A percentile compares a stretch with the other conserved stretches of the same genome.
These are phyloP conservation scores for Listronotus bonariensis DNA, from an alignment of 1,140 invertebrate genomes.

Conservation along the genomic window DNA sequence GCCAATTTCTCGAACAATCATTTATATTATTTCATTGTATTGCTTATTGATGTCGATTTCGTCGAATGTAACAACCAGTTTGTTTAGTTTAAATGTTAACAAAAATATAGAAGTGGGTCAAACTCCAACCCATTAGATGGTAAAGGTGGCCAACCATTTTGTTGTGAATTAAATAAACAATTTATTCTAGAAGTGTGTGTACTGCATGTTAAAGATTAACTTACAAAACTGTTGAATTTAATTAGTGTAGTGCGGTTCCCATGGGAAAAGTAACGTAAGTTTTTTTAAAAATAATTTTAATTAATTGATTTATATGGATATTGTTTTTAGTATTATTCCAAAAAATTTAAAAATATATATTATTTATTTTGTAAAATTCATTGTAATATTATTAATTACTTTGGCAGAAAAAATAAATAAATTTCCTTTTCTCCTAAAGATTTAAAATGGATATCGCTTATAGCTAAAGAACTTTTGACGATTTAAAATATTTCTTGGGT, in stretches of 20 bases:
- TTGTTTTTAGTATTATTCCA: too few species aligned
- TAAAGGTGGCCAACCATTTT: slow-evolving; percentile 16
- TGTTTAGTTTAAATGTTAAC: slow-evolving; percentile 21
- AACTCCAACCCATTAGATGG: slow-evolving; percentile 19
- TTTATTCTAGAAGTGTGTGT: slow-evolving; percentile 23
- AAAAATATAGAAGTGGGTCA: slow-evolving; percentile 36
- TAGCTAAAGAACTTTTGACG: too few species aligned
- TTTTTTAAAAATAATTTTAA: neutral
- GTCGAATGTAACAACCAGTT: slow-evolving; percentile 18
- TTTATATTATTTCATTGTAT: slow-evolving; percentile 16
- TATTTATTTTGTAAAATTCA: too few species aligned
- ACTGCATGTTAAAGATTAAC: slow-evolving; percentile 14
- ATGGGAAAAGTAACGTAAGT: slow-evolving; percentile 22
- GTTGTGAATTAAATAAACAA: slow-evolving; percentile 18
- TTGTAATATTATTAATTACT: too few species aligned
- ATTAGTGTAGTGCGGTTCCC: neutral
- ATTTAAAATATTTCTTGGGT: too few species aligned
- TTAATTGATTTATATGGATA: too few species aligned
- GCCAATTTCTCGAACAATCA: slow-evolving; percentile 7
- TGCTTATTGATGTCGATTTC: slow-evolving; percentile 9
- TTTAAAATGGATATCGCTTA: too few species aligned
- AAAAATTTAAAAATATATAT: too few species aligned
- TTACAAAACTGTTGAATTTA: slow-evolving; percentile 4
- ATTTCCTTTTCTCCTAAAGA: too few species aligned
- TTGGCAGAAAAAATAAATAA: too few species aligned